Evolutionary conservation across 2,113 vertebrate genomes (phyloP), one percentile per base, ranked within the genome.

Genomic region (Ardeotis arabs): DNA sequence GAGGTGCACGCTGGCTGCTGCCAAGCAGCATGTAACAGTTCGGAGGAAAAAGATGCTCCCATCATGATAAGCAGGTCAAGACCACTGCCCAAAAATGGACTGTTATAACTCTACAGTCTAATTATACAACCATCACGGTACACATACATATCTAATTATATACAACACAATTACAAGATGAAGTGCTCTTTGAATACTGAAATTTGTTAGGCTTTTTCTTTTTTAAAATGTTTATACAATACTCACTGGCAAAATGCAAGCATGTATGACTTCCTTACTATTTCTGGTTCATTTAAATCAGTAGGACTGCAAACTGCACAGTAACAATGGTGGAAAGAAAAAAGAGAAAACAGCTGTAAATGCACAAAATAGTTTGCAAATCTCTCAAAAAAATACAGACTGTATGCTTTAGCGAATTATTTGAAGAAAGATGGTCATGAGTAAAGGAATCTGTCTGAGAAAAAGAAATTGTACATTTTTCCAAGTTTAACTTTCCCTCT

Each of bases 1-100:
- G 33, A 62, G 55, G 4, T 9, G 33, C 12, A 6, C 1, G 0
- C 7, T 4, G 5, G 12, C 49, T 60, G 56, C 62, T 45, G 45
- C 27, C 74, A 49, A 80, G 47, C 12, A 33, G 17, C 39, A 5
- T 4, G 4, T 13, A 52, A 52, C 31, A 55, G 16, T 10, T 45
- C 17, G 39, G 24, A 70, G 27, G 53, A 12, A 60, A 59, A 73
- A 69, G 17, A 50, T 4, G 3, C 29, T 35, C 55, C 69, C 31
- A 50, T 31, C 12, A 15, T 9, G 19, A n/a, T 23, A 14, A 62
- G 33, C 35, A 80, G 53, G 31, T 53, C 50, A 62, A 58, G 50
- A 49, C 24, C n/a, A 62, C 27, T 11, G 16, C 24, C 28, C n/a
- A 29, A 44, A 90, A 72, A 31, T 3, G 5, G 39, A 55, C 28